Base-by-base conservation (phyloP, 2,888 invertebrate genomes). In the Melanotus villosus region DNA sequence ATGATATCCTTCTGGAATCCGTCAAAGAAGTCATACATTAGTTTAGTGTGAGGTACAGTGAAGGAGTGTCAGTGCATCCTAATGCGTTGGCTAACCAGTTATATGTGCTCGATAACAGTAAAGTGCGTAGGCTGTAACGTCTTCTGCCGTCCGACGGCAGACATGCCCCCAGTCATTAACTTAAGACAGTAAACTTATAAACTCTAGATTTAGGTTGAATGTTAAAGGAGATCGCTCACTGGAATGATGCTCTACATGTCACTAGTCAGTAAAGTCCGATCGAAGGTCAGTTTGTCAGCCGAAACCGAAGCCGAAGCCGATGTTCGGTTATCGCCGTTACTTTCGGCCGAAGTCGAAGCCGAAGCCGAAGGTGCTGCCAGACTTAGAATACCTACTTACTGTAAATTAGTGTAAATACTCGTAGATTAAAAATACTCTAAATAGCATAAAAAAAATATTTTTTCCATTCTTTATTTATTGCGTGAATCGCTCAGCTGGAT, bases 41-140 rank as follows among this genome's bases (percentile, higher is more conserved):
- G 7, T 59, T 56, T 18, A 56, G 36, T 56, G 56, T 14, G 10
- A 59, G 21, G 26, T 59, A 59, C 14, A 9, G 43, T 43, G 57
- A 57, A 43, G 19, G 43, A 59, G 43, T 59, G 59, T 43, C 36
- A 56, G 36, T 56, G n/a, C 57, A 34, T 34, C 57, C 57, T n/a
- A 56, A 56, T 14, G 57, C n/a, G 18, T 14, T 56, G 21, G 57
- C 57, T 34, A 56, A 56, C 18, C 57, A 16, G 36, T 12, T 56
- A 34, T 34, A 32, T 56, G 36, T 56, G 57, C 57, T 9, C 18
- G 57, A 56, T 34, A 36, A 1, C 18, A 56, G 18, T 36, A 16
- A 16, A 56, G 34, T 56, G 57, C 57, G 57, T 5, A 56, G 36
- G 19, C 18, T 56, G 34, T 34, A 56, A 34, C 19, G 57, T 34